Base-by-base conservation (phyloP, 2,888 invertebrate species). In the Anthrax anthrax region DNA sequence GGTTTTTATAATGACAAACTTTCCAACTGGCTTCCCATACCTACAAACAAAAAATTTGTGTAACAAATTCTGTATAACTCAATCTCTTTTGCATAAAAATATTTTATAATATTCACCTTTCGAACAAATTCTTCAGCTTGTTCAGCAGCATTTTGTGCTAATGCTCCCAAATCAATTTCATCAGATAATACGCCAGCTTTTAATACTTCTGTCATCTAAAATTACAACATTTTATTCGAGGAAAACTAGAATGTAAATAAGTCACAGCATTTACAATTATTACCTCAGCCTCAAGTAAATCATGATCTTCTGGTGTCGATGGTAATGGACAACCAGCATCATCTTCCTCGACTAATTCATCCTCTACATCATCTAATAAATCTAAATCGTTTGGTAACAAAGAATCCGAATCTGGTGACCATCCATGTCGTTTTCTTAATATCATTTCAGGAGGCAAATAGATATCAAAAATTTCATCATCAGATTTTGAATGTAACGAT, bases 41-140 rank as follows among this genome's bases (percentile, higher is more conserved):
- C 74, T 75, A 32, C 9, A 36, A 34, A 34, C 34, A 13, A 12
- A 34, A 10, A 47, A 27, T 32, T 32, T 44, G 18, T 43, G 23
- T 19, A 34, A 18, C 18, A 23, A 6, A 8, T 23, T 27, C 10
- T 38, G n/a, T 37, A 5, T 32, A 32, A 4, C 12, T 12, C 10
- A 12, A 4, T 32, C 12, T 9, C 13, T 23, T 27, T 37, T 19
- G 18, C 27, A n/a, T 16, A 8, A 5, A n/a, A 16, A 36, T 16
- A 8, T 16, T 36, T 16, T 19, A 29, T 34, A 29, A 39, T n/a
- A 34, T 17, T 61, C 62, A 78, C 77, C 70, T 88, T 88, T 53
- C 90, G 79, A 2, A 94, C 92, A 63, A 94, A 90, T 63, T 91
- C 91, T 67, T 94, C 94, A 0, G 94, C 94, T 63, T 91, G 91